phyloP scores from a whole-genome alignment of 2,888 invertebrate genomes.

The Linnaemya tessellans region DNA sequence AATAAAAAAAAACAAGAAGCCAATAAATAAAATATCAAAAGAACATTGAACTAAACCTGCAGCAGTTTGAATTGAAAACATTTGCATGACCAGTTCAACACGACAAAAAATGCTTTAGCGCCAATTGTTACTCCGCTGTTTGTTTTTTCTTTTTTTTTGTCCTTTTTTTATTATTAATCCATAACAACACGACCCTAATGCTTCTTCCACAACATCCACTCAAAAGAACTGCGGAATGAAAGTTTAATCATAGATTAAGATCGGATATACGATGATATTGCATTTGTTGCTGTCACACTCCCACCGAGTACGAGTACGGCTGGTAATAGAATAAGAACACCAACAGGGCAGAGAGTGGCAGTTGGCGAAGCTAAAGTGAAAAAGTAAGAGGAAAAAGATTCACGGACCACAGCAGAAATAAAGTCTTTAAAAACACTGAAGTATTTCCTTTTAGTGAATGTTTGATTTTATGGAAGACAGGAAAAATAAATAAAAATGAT shows the following conservation, averaged over 20 bases:
- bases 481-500: too few relatives aligned
- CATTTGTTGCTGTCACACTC: background rate
- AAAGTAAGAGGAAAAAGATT: too few relatives aligned
- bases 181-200: slow-evolving; percentile 12
- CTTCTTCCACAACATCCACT: slow-evolving; percentile 9
- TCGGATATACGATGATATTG: background rate
- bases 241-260: slow-evolving; percentile 32
- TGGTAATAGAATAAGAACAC: too few relatives aligned
- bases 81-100: slow-evolving; percentile 12
- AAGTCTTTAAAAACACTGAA: too few relatives aligned
- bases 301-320: too few relatives aligned
- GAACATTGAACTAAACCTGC: slow-evolving; percentile 50
- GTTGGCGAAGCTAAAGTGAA: too few relatives aligned
- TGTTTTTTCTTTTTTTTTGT: slow-evolving; percentile 2
- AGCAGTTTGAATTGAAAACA: background rate
- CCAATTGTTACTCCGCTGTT: background rate
- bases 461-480: too few relatives aligned
- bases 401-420: too few relatives aligned
- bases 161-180: slow-evolving; percentile 27
- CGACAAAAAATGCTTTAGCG: background rate
- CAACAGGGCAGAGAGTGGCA: too few relatives aligned
- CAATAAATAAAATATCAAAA: slow-evolving; percentile 50
- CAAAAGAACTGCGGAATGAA: slow-evolving; percentile 21
- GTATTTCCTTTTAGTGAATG: too few relatives aligned
- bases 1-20: slow-evolving; percentile 34